Evolutionary conservation across 2,797 vertebrate species (phyloP).

Genomic region (Malurus leucopterus): DNA sequence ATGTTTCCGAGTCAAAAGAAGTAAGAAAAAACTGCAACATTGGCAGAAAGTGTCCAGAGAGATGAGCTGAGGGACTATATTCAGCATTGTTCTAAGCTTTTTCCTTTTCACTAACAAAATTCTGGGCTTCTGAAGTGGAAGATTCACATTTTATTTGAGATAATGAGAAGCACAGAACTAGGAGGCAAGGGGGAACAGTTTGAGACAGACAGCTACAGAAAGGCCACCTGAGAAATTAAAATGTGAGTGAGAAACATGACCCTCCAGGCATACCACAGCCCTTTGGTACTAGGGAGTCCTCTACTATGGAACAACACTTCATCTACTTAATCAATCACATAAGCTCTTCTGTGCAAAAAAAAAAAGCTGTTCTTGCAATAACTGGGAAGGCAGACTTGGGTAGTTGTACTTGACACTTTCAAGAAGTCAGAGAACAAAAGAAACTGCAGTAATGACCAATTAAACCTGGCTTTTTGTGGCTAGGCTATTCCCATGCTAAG

Average conservation of each 20-base stretch:
- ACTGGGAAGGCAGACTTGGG: background rate
- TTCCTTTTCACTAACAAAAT: background rate
- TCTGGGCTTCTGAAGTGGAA: background rate
- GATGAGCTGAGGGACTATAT: background rate
- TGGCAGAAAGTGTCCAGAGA: background rate
- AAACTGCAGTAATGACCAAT: background rate
- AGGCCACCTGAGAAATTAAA: background rate
- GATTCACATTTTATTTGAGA: background rate
- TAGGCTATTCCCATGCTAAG: background rate
- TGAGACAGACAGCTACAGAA: background rate
- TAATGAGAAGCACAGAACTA: background rate
- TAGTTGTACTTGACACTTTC: background rate
- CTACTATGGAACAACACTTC: background rate
- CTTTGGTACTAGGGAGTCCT: background rate
- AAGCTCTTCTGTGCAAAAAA: background rate
- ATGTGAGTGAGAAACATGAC: background rate
- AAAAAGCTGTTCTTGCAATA: background rate
- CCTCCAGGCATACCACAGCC: background rate
- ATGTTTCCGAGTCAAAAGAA: background rate
- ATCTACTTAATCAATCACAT: background rate
- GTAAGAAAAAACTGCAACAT: background rate
- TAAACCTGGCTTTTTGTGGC: background rate
- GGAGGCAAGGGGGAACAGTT: background rate
- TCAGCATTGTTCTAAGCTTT: background rate
- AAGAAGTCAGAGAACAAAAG: constrained; percentile 5